Base-by-base conservation (phyloP, 1,140 invertebrate species). In the Eriocheir sinensis region DNA sequence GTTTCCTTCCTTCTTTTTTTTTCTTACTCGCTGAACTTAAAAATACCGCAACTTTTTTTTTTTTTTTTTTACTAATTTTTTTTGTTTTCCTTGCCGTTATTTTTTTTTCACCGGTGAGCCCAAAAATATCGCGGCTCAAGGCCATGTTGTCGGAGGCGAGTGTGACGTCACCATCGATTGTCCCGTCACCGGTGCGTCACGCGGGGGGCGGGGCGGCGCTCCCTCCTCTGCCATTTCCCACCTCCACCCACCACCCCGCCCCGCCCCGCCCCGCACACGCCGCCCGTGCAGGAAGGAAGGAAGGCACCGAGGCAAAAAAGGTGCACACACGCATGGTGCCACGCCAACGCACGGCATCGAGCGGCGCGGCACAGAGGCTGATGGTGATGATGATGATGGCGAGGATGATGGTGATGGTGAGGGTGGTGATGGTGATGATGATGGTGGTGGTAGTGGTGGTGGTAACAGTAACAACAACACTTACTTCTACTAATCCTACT, bases 171-270 rank as follows among this genome's bases (percentile, higher is more conserved):
- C n/a, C n/a, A 72, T 72, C 21, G 60, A 72, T 72, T 72, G 60
- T 72, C 60, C 60, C 60, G 60, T 72, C 60, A 72, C 60, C 60
- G 60, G 60, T 72, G 60, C 60, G 60, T 72, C 60, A 72, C 60
- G 60, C n/a, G 60, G 60, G 48, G 60, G 60, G 60, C 60, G 60
- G 60, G 60, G 60, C 60, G 60, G 27, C 60, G 60, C 12, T 8
- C 60, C 27, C 60, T n/a, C 60, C 60, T 21, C n/a, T 48, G 44
- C 44, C 44, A 48, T 48, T 15, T n/a, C n/a, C n/a, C n/a, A n/a
- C n/a, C n/a, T n/a, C n/a, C n/a, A n/a, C 44, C 6, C 53, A 27
- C 53, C 21, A 21, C 53, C 53, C 53, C 53, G 21, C 21, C 8
- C 8, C 9, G 21, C 53, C 4, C 48, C 48, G 48, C 48, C 60